Conservation (phyloP, 2,113 vertebrate genomes). For the Globicephala melas region DNA sequence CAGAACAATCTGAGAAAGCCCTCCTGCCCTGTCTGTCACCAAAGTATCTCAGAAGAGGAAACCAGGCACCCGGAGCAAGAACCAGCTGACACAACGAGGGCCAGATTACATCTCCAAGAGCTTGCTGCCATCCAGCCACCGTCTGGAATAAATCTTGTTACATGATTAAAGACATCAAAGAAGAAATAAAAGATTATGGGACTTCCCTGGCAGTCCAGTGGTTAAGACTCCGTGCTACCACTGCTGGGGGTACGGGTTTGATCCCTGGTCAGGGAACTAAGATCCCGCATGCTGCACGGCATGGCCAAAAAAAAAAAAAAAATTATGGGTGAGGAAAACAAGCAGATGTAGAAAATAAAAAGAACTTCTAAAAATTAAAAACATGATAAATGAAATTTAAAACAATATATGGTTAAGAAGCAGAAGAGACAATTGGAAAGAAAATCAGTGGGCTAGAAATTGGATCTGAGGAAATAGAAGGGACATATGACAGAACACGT, state of each 20-base stretch:
- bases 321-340: not conserved
- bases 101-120: fast-evolving
- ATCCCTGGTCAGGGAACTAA: too few relatives aligned
- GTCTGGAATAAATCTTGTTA: not conserved
- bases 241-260: too few relatives aligned
- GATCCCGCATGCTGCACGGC: too few relatives aligned
- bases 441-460: not conserved
- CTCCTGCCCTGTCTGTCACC: not conserved
- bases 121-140: not conserved
- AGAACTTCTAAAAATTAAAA: not conserved
- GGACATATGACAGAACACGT: not conserved
- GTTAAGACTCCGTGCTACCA: too few relatives aligned
- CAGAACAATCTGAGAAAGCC: not conserved
- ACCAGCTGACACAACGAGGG: not conserved
- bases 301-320: too few relatives aligned
- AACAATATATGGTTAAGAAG: not conserved
- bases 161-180: not conserved
- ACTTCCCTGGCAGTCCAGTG: too few relatives aligned
- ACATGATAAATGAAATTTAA: not conserved
- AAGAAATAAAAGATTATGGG: not conserved
- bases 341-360: not conserved
- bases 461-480: not conserved
- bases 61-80: not conserved
- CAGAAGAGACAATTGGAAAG: not conserved
- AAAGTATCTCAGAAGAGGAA: not conserved